Evolutionary conservation across 2,888 invertebrate genomes (phyloP).

Genomic region (Cataglyphis altisquamis): DNA sequence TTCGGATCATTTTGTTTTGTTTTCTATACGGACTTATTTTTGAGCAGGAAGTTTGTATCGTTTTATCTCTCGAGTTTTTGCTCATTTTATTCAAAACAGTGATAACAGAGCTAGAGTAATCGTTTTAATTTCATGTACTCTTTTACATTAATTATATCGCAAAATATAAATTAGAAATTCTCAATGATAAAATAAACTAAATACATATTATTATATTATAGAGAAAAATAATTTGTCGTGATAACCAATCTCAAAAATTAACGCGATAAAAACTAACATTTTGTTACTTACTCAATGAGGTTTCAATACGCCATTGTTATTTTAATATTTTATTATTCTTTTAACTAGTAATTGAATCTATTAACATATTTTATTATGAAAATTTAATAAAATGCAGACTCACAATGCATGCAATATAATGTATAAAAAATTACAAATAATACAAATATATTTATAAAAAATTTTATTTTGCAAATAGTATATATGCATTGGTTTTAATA

Average conservation of each 20-base stretch:
- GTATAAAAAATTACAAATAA: not conserved
- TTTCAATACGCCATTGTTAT: not conserved
- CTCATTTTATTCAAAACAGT: constrained; percentile 17
- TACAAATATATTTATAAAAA: not conserved
- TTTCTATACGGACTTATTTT: constrained; percentile 46
- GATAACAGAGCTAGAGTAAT: constrained; percentile 2
- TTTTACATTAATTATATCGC: constrained; percentile 21
- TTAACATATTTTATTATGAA: not conserved
- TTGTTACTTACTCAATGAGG: not conserved
- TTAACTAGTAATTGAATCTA: not conserved
- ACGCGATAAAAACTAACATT: not conserved
- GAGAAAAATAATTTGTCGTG: not conserved
- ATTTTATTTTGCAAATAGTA: constrained; percentile 11
- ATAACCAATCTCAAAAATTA: constrained; percentile 27
- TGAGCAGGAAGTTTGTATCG: constrained; percentile 14
- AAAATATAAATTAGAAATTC: constrained; percentile 3
- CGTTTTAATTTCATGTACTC: constrained; percentile 5
- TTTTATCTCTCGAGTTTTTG: constrained; percentile 31
- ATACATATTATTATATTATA: not conserved
- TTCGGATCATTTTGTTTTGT: constrained; percentile 31
- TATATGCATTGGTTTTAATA: constrained; percentile 1
- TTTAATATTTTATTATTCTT: not conserved
- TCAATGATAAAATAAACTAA: constrained; percentile 11
- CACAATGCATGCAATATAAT: not conserved
- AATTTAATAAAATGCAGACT: not conserved